Percentiles rank a stretch among this genome's conserved stretches.
These are phyloP conservation scores for Crocallis elinguaria DNA, from an alignment of 2,888 invertebrate genomes.

Conservation along the genomic window DNA sequence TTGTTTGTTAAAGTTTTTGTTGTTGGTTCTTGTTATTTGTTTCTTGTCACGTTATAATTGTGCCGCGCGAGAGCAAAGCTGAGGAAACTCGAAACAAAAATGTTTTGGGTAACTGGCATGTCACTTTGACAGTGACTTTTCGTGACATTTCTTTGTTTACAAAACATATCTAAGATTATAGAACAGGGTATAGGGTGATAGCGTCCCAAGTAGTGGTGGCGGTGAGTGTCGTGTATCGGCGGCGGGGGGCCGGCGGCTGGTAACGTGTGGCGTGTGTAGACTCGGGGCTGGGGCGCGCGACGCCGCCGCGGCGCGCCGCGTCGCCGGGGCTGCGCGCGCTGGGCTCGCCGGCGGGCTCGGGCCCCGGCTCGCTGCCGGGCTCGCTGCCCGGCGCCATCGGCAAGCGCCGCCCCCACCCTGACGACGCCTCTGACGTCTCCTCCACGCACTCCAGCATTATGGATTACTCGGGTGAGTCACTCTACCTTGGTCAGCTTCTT, in stretches of 20 bases:
- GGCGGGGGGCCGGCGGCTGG: no score
- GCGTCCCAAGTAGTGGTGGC: background rate
- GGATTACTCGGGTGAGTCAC: conserved; percentile 91
- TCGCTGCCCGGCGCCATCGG: conserved; percentile 94
- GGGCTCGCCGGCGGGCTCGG: conserved; percentile 86
- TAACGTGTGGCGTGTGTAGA: conserved; percentile 81
- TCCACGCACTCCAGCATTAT: conserved; percentile 93
- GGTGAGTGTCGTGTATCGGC: no score
- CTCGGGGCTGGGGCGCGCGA: conserved; percentile 94
- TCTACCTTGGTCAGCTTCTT: background rate
- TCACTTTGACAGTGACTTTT: no score
- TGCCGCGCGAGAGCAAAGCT: no score
- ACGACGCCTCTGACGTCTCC: conserved; percentile 95
- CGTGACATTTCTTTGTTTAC: no score
- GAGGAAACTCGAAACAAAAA: no score
- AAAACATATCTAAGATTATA: no score
- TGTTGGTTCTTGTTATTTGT: no score
- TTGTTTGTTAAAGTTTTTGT: no score
- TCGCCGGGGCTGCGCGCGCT: conserved; percentile 94
- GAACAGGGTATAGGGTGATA: no score
- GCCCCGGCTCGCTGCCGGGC: conserved; percentile 87
- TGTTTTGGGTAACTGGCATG: no score
- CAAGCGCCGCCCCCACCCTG: conserved; percentile 88
- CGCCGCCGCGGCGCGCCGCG: conserved; percentile 94
- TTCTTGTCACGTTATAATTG: no score